phyloP scores from a whole-genome alignment of 1,140 invertebrate genomes.

The Araneus ventricosus region DNA sequence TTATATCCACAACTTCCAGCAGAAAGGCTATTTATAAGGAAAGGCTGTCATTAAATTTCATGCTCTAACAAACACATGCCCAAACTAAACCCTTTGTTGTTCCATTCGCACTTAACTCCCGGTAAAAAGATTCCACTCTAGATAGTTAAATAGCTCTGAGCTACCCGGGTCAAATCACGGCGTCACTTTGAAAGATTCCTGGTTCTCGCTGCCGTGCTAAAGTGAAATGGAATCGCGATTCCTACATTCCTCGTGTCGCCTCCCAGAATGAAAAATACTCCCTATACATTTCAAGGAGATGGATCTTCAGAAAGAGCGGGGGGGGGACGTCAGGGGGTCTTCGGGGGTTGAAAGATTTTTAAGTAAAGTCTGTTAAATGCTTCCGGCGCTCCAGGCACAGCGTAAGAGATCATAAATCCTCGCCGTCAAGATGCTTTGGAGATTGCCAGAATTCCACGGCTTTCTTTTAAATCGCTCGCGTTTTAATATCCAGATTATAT shows the following conservation, averaged over 20 bases:
- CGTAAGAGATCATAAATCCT: constrained; percentile 2
- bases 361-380: constrained; percentile 38
- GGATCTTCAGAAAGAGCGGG: neutral
- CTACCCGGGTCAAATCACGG: constrained; percentile 2
- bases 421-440: neutral
- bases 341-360: neutral
- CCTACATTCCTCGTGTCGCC: neutral
- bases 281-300: constrained; percentile 7
- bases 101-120: neutral
- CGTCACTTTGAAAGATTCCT: neutral
- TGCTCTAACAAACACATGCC: neutral
- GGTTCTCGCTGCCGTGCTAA: neutral
- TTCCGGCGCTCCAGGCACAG: neutral
- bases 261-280: neutral
- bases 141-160: constrained; percentile 15
- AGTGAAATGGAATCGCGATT: constrained; percentile 26
- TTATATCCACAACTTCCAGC: neutral
- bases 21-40: neutral
- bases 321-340: neutral
- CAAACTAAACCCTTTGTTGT: neutral
- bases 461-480: neutral
- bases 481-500: constrained; percentile 24
- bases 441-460: neutral
- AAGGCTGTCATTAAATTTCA: neutral
- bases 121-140: constrained; percentile 1